Evolutionary conservation across 1,140 invertebrate genomes (phyloP).

Genomic region (Lutraria rhynchaena): DNA sequence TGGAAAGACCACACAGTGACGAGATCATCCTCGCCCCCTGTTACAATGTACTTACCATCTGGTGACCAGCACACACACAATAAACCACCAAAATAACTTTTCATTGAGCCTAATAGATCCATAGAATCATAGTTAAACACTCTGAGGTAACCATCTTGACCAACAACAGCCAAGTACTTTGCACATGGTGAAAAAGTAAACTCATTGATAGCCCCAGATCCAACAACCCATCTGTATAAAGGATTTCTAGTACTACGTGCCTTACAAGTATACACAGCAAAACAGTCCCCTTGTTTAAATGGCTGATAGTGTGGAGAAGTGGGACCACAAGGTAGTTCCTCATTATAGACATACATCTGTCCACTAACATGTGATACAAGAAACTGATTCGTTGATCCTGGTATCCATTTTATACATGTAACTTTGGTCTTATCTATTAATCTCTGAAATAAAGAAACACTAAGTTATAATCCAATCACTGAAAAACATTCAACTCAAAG

Average conservation of each 20-base stretch:
- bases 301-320: constrained; percentile 93
- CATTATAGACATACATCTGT: constrained; percentile 99
- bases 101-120: constrained; percentile 92
- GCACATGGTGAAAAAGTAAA: constrained; percentile 98
- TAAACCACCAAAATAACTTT: constrained; percentile 97
- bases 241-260: constrained; percentile 98
- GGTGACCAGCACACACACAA: constrained; percentile 98
- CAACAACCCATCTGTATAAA: constrained; percentile 87
- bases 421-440: constrained; percentile 99
- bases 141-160: constrained; percentile 97
- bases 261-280: constrained; percentile 96
- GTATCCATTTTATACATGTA: constrained; percentile 99
- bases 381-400: constrained; percentile 95
- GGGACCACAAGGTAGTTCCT: constrained; percentile 94
- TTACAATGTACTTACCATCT: constrained; percentile 96
- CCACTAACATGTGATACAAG: constrained; percentile 97
- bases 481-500: too few species aligned
- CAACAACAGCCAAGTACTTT: constrained; percentile 89
- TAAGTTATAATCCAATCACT: too few species aligned
- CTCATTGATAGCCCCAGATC: constrained; percentile 95
- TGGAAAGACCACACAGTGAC: constrained; percentile 98
- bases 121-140: constrained; percentile 99
- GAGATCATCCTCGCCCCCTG: constrained; percentile 99
- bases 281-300: constrained; percentile 97
- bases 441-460: constrained; percentile 88